Evolutionary conservation across 2,797 vertebrate genomes (phyloP), one percentile per base, ranked within the genome.

Genomic region (Alosa sapidissima): DNA sequence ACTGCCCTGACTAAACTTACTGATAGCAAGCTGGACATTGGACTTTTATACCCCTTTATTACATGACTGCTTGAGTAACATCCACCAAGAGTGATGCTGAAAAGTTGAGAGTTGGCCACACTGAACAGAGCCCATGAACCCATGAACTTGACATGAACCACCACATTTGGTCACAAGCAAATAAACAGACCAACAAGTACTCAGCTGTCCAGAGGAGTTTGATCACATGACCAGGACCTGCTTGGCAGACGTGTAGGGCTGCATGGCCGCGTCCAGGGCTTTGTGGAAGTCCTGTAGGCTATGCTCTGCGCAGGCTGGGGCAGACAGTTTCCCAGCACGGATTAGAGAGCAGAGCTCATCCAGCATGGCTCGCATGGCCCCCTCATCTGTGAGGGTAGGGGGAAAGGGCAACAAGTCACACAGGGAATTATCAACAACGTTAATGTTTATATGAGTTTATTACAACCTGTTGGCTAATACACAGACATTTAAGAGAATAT

Each of bases 151-250:
- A 19, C 5, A 47, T 75, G 33, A 75, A 3, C 28, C 28, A 41
- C 16, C 36, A 16, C 16, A 5, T 21, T 75, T 21, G 16, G 3
- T 41, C 33, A 45, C 36, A 75, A 41, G 41, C 11, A 75, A 68
- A 33, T 11, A 68, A 4, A 68, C 62, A 65, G 24, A 65, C 24
- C 33, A 51, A 5, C 7, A 51, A 14, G 52, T 21, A 45, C 1
- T 36, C 7, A 2, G 5, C 11, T n/a, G n/a, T 47, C 16, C 8
- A 33, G 13, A 72, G 0, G 9, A 41, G 14, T n/a, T 21, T 4
- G 2, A 49, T 97, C 93, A 97, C 95, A 99, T 94, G 82, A 96
- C 90, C 2, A 99, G 94, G 87, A 99, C 93, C 91, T 98, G 98
- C 92, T 99, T 99, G 10, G 94, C 91, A 33, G 97, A 97, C 0